Conservation (phyloP, 2,113 vertebrate species). For the Sinosuthora webbiana region DNA sequence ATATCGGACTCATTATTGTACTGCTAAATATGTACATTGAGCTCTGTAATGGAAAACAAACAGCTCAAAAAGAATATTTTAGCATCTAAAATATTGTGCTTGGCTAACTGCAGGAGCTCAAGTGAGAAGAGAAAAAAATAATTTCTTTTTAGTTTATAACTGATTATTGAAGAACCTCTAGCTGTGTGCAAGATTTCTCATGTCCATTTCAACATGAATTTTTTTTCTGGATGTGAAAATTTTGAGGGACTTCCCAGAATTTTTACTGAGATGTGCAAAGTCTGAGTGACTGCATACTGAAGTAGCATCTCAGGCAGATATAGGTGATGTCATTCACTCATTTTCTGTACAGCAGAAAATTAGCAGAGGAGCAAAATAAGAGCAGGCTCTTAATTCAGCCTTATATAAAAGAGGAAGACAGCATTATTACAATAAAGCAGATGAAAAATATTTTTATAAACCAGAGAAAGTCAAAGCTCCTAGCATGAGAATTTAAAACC, state of each 20-base stretch:
- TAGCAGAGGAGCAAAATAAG: no score
- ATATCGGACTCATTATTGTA: background rate
- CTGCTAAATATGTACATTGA: background rate
- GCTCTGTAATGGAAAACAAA: background rate
- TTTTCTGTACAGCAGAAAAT: background rate
- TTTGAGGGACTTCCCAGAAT: background rate
- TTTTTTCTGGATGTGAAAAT: background rate
- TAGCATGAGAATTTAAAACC: background rate
- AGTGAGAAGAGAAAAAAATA: background rate
- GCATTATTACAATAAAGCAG: background rate
- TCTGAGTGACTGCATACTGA: background rate
- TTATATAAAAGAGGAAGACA: background rate
- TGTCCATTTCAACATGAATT: background rate
- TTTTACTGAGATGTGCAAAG: background rate
- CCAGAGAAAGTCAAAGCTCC: background rate
- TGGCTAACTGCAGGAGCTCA: background rate
- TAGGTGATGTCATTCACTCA: background rate
- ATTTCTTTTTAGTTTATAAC: background rate
- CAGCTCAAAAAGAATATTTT: background rate
- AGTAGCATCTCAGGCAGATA: background rate
- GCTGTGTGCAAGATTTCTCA: background rate
- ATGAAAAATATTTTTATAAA: background rate
- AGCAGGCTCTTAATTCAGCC: background rate
- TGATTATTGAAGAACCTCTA: background rate
- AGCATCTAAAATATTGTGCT: background rate